Conservation (phyloP, 2,888 invertebrate genomes). For the Syrphus vitripennis region DNA sequence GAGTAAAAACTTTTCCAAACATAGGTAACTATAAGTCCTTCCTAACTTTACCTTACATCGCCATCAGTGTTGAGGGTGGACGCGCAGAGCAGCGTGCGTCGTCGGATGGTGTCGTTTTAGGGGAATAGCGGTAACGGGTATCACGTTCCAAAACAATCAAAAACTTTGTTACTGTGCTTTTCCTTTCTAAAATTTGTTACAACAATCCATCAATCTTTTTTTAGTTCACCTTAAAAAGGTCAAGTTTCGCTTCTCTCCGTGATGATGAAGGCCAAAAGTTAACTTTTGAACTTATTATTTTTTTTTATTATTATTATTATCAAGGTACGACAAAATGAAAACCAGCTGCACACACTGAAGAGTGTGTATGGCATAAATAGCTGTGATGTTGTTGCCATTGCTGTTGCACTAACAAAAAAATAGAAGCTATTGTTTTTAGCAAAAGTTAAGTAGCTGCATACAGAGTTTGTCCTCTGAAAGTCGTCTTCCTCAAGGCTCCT, state of each 20-base stretch:
- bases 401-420: neutral
- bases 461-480: neutral
- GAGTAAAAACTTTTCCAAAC: neutral
- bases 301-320: too few species aligned
- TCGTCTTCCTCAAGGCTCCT: neutral
- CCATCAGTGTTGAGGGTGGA: neutral
- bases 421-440: neutral
- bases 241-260: slow-evolving; percentile 12
- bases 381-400: neutral
- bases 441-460: neutral
- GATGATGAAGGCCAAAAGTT: neutral
- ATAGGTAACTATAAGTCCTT: too few species aligned
- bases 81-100: neutral
- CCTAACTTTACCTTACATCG: neutral
- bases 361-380: neutral
- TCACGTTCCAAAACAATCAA: neutral
- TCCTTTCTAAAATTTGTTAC: neutral
- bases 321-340: neutral
- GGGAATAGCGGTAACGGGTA: neutral
- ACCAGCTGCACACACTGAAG: neutral
- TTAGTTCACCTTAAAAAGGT: slow-evolving; percentile 21
- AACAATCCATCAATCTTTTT: slow-evolving; percentile 50
- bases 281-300: slow-evolving; percentile 17
- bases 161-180: slow-evolving; percentile 36
- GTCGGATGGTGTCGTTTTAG: too few species aligned